Percentiles rank a stretch among this genome's conserved stretches.
These are phyloP conservation scores for Triplophysa siluroides DNA, from an alignment of 2,113 vertebrate genomes.

Conservation along the genomic window DNA sequence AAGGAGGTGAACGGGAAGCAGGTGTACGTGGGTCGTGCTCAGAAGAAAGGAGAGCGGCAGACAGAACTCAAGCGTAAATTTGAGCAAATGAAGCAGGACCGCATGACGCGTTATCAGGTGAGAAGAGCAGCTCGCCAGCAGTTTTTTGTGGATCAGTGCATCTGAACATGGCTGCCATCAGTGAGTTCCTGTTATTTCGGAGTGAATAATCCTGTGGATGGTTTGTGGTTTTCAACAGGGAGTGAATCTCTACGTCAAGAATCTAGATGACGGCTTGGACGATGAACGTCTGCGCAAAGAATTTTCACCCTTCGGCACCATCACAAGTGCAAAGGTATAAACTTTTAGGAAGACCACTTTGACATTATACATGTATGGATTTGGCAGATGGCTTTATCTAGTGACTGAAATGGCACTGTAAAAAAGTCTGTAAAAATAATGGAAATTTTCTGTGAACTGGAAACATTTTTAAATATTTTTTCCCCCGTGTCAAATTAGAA, in stretches of 20 bases:
- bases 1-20: conserved; percentile 94
- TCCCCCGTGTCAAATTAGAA: too few relatives aligned
- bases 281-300: conserved; percentile 94
- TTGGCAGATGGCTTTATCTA: too few relatives aligned
- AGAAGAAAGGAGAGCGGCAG: conserved; percentile 97
- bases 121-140: background rate
- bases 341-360: background rate
- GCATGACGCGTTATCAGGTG: conserved; percentile 98
- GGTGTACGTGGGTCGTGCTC: conserved; percentile 94
- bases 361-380: too few relatives aligned
- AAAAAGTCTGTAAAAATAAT: too few relatives aligned
- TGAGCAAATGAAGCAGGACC: conserved; percentile 98
- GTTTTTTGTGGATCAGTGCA: too few relatives aligned
- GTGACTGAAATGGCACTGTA: too few relatives aligned
- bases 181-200: too few relatives aligned
- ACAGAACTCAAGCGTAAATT: conserved; percentile 97
- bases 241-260: conserved; percentile 97
- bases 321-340: conserved; percentile 95
- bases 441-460: too few relatives aligned
- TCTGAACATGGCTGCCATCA: too few relatives aligned
- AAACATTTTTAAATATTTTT: too few relatives aligned
- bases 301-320: conserved; percentile 93
- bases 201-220: too few relatives aligned
- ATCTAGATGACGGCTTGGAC: conserved; percentile 95
- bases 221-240: conserved; percentile 73